Conservation (phyloP, 1,140 invertebrate genomes). For the Tetranychus urticae region DNA sequence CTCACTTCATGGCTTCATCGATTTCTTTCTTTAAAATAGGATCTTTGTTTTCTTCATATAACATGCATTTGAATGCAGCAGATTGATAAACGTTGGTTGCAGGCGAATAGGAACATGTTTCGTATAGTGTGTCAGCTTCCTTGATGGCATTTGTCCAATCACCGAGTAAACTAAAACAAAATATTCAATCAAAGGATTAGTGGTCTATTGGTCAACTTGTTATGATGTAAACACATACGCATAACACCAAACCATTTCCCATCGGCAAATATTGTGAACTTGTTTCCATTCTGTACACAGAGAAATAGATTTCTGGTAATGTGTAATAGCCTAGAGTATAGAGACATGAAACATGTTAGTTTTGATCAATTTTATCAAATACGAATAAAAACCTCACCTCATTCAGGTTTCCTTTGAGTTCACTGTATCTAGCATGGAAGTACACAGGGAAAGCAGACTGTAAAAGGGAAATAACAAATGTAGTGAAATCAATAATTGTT, state of each 20-base stretch:
- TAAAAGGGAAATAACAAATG: not conserved
- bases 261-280: slow-evolving; percentile 81
- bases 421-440: not conserved
- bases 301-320: slow-evolving; percentile 57
- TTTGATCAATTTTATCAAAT: not conserved
- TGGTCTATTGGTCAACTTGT: not conserved
- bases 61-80: slow-evolving; percentile 44
- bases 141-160: slow-evolving; percentile 42
- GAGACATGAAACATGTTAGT: no score
- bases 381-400: not conserved
- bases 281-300: slow-evolving; percentile 69
- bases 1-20: slow-evolving; percentile 28
- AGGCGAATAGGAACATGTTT: slow-evolving; percentile 65
- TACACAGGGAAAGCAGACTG: not conserved
- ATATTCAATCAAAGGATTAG: not conserved
- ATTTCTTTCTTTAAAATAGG: slow-evolving; percentile 24
- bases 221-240: slow-evolving; percentile 26
- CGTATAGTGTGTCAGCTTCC: slow-evolving; percentile 41
- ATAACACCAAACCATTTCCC: slow-evolving; percentile 81
- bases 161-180: slow-evolving; percentile 6
- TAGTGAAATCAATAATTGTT: not conserved
- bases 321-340: slow-evolving; percentile 30
- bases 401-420: not conserved
- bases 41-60: slow-evolving; percentile 17
- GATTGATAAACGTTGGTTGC: slow-evolving; percentile 75